phyloP scores from a whole-genome alignment of 2,888 invertebrate species.

The Arge pagana region DNA sequence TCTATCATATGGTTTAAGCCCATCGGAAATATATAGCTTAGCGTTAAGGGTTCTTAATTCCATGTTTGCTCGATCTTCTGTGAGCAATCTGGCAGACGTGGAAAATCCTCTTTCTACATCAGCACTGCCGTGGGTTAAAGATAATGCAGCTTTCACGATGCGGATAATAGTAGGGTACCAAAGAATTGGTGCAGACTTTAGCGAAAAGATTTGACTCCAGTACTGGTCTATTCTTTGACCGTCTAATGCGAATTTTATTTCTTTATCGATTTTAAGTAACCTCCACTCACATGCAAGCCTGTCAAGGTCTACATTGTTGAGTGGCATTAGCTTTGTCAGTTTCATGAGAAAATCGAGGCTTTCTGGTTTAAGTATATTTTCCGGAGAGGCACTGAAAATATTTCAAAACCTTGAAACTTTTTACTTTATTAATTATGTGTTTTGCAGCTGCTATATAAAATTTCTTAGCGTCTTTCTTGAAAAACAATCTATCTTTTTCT shows the following conservation, averaged over 20 bases:
- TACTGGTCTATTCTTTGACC: slow-evolving; percentile 24
- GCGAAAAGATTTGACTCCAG: slow-evolving; percentile 25
- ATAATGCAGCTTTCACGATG: slow-evolving; percentile 27
- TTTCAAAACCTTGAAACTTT: slow-evolving; percentile 7
- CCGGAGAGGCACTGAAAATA: slow-evolving; percentile 13
- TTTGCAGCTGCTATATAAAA: slow-evolving; percentile 13
- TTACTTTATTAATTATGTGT: slow-evolving; percentile 8
- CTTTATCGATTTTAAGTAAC: slow-evolving; percentile 24
- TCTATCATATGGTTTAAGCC: slow-evolving; percentile 10
- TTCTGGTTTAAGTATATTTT: slow-evolving; percentile 7
- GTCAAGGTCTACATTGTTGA: slow-evolving; percentile 17
- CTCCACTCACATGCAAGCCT: slow-evolving; percentile 23
- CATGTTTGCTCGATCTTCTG: slow-evolving; percentile 28
- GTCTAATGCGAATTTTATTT: slow-evolving; percentile 16
- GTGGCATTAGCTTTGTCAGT: slow-evolving; percentile 19
- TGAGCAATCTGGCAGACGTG: slow-evolving; percentile 23
- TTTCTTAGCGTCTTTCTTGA: slow-evolving; percentile 3
- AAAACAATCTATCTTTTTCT: slow-evolving; percentile 8
- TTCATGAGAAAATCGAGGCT: slow-evolving; percentile 11
- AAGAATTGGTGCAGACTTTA: slow-evolving; percentile 18
- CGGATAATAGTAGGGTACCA: slow-evolving; percentile 23
- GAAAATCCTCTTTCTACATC: slow-evolving; percentile 30
- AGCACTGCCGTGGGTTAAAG: slow-evolving; percentile 29
- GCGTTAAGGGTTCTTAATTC: slow-evolving; percentile 26
- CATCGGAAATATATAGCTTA: slow-evolving; percentile 13